Evolutionary conservation across 2,888 invertebrate genomes (phyloP), one percentile per base, ranked within the genome.

Genomic region (Crepidodera aurea): DNA sequence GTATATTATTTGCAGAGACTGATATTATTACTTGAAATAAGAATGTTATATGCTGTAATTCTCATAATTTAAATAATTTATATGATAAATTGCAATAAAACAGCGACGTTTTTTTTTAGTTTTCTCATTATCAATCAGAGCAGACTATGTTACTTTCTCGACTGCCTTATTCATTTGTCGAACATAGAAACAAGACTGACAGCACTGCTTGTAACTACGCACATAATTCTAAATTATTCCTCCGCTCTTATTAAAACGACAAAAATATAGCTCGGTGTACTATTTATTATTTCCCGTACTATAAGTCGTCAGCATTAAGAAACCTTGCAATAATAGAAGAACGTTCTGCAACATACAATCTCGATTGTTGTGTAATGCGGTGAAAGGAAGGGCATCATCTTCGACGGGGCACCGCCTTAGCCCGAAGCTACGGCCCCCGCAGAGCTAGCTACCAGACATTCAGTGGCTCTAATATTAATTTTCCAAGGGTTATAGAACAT

Each of bases 331-430:
- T 65, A 67, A 65, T 62, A 65, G 64, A 64, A 59, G 67, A 64
- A 58, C 62, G 64, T 57, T 60, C 64, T 64, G 60, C 62, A 67
- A 60, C 60, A 69, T 67, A 69, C 72, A 71, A 71, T 70, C 70
- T 70, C 69, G 68, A 68, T 71, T 72, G 78, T 79, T 80, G 80
- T 79, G 79, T 79, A 80, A 79, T 78, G 72, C 74, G 76, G 80
- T 79, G 80, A 79, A 79, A 79, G 80, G 80, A 80, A 80, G 80
- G 80, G 80, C 80, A 80, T 75, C 79, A 80, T 80, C 79, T 79
- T 77, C 77, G 71, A 73, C 71, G 75, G 77, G 75, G 75, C 81
- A 78, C 78, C 80, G 79, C 80, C 80, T 77, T 73, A 77, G 76
- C 79, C 78, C 63, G 69, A 67, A 79, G 79, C 79, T 69, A 64